Evolutionary conservation across 2,797 vertebrate species (phyloP).

Genomic region (Anabas testudineus): DNA sequence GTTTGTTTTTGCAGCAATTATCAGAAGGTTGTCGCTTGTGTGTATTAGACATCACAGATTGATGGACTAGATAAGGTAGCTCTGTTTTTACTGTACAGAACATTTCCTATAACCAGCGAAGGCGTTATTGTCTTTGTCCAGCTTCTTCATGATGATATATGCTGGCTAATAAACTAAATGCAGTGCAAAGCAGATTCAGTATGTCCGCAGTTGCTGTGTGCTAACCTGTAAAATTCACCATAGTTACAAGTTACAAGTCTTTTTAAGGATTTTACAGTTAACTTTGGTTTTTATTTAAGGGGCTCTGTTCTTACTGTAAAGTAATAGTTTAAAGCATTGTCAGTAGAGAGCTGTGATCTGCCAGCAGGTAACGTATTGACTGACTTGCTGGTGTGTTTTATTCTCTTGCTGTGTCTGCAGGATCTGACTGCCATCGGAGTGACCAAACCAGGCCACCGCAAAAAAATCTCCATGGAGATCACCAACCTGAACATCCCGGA

Average conservation of each 20-base stretch:
- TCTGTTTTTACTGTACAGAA: no score
- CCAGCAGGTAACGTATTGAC: neutral
- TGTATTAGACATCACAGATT: neutral
- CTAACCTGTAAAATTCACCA: no score
- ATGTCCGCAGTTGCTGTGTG: no score
- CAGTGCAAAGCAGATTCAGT: no score
- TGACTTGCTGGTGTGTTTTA: neutral
- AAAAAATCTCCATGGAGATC: conserved; percentile 96
- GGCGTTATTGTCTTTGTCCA: no score
- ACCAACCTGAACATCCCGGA: conserved; percentile 93
- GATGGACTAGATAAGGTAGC: no score
- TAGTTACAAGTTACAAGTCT: no score
- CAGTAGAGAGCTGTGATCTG: neutral
- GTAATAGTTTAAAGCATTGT: no score
- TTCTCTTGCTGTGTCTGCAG: conserved; percentile 68
- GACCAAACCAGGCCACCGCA: conserved; percentile 97
- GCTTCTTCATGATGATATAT: no score
- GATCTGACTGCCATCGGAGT: conserved; percentile 97
- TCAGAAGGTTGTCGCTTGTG: neutral
- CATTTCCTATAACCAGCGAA: no score
- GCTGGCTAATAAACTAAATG: no score
- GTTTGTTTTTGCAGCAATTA: neutral
- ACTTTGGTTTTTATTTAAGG: neutral
- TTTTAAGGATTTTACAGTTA: neutral
- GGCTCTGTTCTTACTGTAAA: neutral